These are phyloP conservation scores for Osmerus eperlanus DNA, from an alignment of 2,113 vertebrate species.

Conservation along the genomic window DNA sequence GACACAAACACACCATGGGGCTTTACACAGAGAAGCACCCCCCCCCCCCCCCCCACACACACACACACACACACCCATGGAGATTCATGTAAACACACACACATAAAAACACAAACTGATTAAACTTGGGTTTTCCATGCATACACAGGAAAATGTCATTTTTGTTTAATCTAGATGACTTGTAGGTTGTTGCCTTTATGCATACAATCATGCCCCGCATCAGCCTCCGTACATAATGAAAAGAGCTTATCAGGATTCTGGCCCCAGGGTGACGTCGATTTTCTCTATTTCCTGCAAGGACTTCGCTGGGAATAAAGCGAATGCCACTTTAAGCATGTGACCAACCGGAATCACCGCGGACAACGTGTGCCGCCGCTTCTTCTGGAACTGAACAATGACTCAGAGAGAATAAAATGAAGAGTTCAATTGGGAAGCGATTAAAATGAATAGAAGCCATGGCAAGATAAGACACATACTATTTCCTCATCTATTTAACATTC, in stretches of 20 bases:
- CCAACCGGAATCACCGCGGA: conserved; percentile 54
- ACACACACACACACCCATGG: neutral
- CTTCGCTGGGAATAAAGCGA: conserved; percentile 50
- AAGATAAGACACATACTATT: conserved; percentile 88
- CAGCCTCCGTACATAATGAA: conserved; percentile 70
- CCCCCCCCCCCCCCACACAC: neutral
- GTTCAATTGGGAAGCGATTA: conserved; percentile 93
- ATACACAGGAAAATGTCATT: conserved; percentile 13
- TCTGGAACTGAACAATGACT: conserved; percentile 63
- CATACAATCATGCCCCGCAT: conserved; percentile 66
- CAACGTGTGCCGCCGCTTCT: conserved; percentile 45
- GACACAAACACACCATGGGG: no score
- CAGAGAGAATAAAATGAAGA: conserved; percentile 78
- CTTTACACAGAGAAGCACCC: neutral
- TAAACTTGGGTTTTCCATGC: conserved; percentile 6
- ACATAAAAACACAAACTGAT: neutral
- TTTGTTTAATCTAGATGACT: conserved; percentile 64
- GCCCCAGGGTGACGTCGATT: conserved; percentile 67
- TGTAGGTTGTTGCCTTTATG: conserved; percentile 58
- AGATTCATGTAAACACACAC: neutral
- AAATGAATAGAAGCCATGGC: conserved; percentile 86
- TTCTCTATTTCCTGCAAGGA: conserved; percentile 51
- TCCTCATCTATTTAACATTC: conserved; percentile 99
- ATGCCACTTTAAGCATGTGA: conserved; percentile 63
- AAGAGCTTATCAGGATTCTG: conserved; percentile 65